Evolutionary conservation across 2,888 invertebrate genomes (phyloP), one percentile per base, ranked within the genome.

Genomic region (Ischnus inquisitorius): DNA sequence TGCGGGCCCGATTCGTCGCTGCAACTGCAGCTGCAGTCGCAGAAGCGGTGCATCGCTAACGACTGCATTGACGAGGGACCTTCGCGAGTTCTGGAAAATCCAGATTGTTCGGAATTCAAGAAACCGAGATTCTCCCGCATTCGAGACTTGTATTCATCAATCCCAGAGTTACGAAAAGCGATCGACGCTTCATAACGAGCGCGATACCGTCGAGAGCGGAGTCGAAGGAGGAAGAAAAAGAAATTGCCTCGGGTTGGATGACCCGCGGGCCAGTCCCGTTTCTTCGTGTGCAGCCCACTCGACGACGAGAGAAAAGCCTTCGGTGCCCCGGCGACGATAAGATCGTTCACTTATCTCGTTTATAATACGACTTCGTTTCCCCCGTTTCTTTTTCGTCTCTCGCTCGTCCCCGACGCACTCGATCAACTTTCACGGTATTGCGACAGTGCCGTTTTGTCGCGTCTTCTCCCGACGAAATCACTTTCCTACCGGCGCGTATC

Each of bases 371-470:
- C 54, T 34, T 41, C 51, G 68, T 67, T 22, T 41, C 16, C 34
- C 46, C 19, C 41, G 12, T 51, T 6, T 62, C 12, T 48, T n/a
- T 51, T 6, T 62, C 12, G 41, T 28, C 41, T 82, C 72, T 25
- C 16, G 68, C 41, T 46, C 25, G 41, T 41, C n/a, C n/a, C 34
- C 8, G 34, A 34, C 34, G n/a, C 46, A 25, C 62, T 22, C 16
- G 48, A 43, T 39, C 43, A 19, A 16, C 67, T 51, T 22, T 41
- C 19, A 19, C 16, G 64, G 54, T 81, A 74, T 78, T 78, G 46
- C 57, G 81, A 84, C 81, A 83, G 80, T 67, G 57, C 43, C 81
- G 65, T 78, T 84, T 84, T 81, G 74, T 81, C 78, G 80, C 76
- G 28, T 71, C 67, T 78, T 28, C 43, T 84, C 78, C 71, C 64